Base-by-base conservation (phyloP, 1,140 invertebrate genomes). In the Orchesella cincta region DNA sequence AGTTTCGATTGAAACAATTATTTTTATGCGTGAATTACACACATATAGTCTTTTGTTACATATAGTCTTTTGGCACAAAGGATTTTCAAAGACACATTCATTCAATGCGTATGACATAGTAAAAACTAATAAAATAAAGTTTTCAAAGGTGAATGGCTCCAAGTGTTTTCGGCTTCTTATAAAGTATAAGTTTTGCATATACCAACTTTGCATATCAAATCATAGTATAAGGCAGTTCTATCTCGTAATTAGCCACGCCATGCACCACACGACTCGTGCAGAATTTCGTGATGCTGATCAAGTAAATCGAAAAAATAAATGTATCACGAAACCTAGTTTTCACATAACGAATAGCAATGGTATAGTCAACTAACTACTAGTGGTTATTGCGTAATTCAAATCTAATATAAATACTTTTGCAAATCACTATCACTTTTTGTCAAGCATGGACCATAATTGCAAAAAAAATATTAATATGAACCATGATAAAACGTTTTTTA, bases 111-210 rank as follows among this genome's bases (percentile, higher is more conserved):
- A n/a, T n/a, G n/a, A n/a, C n/a, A n/a, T n/a, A n/a, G 64, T 18
- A 76, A 76, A 57, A 34, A 70, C 64, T 29, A 1, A 71, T 62
- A 23, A 35, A 35, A 70, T 28, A n/a, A 20, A 26, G n/a, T n/a
- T 29, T 75, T 28, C 16, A 57, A 31, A 73, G 36, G 26, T 20
- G 26, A 57, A 54, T 29, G 23, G 28, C 20, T 46, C 28, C 14
- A 75, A 16, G 36, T 46, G 36, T 35, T 51, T 46, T 46, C 18
- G 39, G 18, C 39, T 46, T 46, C n/a, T n/a, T n/a, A n/a, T n/a
- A n/a, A n/a, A n/a, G n/a, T n/a, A n/a, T n/a, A n/a, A n/a, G n/a
- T n/a, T n/a, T n/a, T n/a, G n/a, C n/a, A n/a, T n/a, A n/a, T n/a
- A n/a, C n/a, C n/a, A n/a, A n/a, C 5, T 46, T 46, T 46, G 39